phyloP scores from a whole-genome alignment of 1,140 invertebrate genomes.

The Galleria mellonella region DNA sequence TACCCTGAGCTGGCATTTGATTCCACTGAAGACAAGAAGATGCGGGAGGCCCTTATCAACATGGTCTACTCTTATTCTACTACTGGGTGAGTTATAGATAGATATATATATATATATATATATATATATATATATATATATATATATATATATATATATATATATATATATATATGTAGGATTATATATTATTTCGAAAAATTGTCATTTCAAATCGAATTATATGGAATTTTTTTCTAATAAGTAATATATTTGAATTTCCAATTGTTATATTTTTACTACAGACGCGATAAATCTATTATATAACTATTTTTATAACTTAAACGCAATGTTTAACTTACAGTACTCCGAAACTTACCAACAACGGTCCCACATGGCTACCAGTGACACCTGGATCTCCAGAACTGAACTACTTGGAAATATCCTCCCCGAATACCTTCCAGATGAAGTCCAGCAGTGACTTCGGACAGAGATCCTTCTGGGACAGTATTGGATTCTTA shows the following conservation, averaged over 20 bases:
- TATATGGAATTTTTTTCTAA: too few species aligned
- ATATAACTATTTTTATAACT: too few species aligned
- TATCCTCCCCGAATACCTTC: constrained; percentile 58
- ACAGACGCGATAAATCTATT: too few species aligned
- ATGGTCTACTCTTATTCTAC: constrained; percentile 74
- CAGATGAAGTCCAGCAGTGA: constrained; percentile 61
- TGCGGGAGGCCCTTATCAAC: constrained; percentile 72
- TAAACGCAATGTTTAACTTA: constrained; percentile 11
- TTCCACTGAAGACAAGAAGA: constrained; percentile 54
- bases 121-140: too few species aligned
- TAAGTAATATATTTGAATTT: too few species aligned
- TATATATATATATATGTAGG: too few species aligned
- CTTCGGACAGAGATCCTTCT: constrained; percentile 74
- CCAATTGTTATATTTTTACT: too few species aligned
- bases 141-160: too few species aligned
- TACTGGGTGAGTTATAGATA: constrained; percentile 73
- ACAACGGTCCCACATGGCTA: constrained; percentile 26
- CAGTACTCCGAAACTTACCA: constrained; percentile 37
- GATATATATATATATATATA: too few species aligned
- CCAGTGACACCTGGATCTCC: constrained; percentile 36
- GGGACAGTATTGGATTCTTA: constrained; percentile 73
- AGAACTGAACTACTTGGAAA: constrained; percentile 72
- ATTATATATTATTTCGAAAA: too few species aligned
- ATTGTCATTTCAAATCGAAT: too few species aligned
- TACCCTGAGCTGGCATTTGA: constrained; percentile 6